Conservation (phyloP, 2,888 invertebrate species). For the Seira musarum region DNA sequence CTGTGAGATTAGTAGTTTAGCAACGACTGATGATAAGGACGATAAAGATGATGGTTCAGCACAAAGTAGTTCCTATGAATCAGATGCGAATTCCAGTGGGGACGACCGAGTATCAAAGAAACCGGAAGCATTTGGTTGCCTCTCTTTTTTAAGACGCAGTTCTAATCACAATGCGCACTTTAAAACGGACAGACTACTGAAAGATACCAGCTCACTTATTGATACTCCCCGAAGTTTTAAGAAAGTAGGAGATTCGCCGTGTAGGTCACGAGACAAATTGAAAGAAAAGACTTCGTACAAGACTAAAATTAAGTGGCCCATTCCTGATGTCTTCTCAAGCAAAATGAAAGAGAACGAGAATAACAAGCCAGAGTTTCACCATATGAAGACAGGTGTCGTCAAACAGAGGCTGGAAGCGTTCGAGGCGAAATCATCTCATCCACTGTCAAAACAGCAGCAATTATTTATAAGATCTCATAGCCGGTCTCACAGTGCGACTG, state of each 20-base stretch:
- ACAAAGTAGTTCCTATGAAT: constrained; percentile 56
- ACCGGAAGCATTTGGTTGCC: constrained; percentile 49
- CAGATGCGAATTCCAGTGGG: constrained; percentile 54
- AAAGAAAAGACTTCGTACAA: constrained; percentile 59
- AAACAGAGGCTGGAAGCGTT: constrained; percentile 90
- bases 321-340: constrained; percentile 43
- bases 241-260: constrained; percentile 56
- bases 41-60: constrained; percentile 38
- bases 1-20: constrained; percentile 15
- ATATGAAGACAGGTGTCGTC: constrained; percentile 79
- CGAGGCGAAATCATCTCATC: constrained; percentile 80
- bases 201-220: constrained; percentile 43
- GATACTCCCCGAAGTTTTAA: constrained; percentile 40
- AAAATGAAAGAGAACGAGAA: constrained; percentile 46
- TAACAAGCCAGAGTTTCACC: constrained; percentile 43
- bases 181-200: constrained; percentile 41
- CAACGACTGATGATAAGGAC: constrained; percentile 12
- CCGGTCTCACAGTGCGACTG: constrained; percentile 68
- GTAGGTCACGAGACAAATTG: constrained; percentile 59
- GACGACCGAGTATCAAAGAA: constrained; percentile 52
- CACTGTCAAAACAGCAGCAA: constrained; percentile 60
- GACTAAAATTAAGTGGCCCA: constrained; percentile 57
- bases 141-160: constrained; percentile 43
- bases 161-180: constrained; percentile 37
- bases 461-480: constrained; percentile 65